phyloP scores from a whole-genome alignment of 2,797 vertebrate species.

The Lateolabrax maculatus region DNA sequence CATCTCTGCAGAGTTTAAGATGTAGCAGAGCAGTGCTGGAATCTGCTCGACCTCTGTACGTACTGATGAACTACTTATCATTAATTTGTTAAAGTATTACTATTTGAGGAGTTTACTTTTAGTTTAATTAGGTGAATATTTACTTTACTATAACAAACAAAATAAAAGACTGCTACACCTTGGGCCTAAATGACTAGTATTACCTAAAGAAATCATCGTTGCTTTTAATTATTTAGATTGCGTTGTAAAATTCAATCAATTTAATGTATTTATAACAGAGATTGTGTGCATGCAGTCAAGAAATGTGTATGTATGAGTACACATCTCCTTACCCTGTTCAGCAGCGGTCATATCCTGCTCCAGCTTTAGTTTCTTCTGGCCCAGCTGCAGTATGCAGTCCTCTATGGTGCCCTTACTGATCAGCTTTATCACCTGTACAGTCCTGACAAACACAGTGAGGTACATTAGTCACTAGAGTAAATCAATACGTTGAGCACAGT shows the following conservation, averaged over 20 bases:
- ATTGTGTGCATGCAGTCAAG: background rate
- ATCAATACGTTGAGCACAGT: background rate
- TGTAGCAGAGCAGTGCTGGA: background rate
- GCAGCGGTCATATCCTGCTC: conserved; percentile 96
- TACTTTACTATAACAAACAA: background rate
- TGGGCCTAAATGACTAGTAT: background rate
- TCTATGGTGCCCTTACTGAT: conserved; percentile 95
- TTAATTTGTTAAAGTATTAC: background rate
- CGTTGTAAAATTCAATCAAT: background rate
- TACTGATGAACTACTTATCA: background rate
- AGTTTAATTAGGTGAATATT: background rate
- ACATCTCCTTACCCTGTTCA: conserved; percentile 86
- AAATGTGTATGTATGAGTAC: background rate
- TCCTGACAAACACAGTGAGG: conserved; percentile 66
- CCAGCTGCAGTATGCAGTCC: conserved; percentile 93
- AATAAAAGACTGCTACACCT: background rate
- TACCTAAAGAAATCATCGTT: background rate
- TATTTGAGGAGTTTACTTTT: no score
- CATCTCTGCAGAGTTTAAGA: background rate
- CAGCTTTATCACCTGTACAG: conserved; percentile 91
- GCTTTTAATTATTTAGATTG: background rate
- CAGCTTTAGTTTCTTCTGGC: conserved; percentile 94
- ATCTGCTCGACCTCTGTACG: background rate
- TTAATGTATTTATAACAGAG: background rate
- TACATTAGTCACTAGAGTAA: background rate